Evolutionary conservation across 2,888 invertebrate species (phyloP), one percentile per base, ranked within the genome.

Genomic region (Punctoribates punctum): DNA sequence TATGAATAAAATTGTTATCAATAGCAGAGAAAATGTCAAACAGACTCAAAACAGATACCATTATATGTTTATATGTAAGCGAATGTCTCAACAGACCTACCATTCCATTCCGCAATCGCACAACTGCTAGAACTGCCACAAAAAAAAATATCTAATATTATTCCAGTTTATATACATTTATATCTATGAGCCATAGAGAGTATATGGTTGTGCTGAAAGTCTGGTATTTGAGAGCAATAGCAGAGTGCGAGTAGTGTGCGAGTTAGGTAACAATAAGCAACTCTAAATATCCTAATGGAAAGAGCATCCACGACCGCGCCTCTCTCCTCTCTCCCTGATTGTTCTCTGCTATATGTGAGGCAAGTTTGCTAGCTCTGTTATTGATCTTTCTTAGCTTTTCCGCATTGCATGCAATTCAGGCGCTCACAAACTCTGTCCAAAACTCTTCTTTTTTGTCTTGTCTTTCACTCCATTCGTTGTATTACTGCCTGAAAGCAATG

Each of bases 31-130:
- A 62, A 23, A 25, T n/a, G n/a, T n/a, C n/a, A n/a, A n/a, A n/a
- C n/a, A n/a, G n/a, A n/a, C n/a, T 62, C 60, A 62, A 62, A 54
- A 62, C 60, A 62, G 60, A 62, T 62, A 62, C 60, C 60, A 62
- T 62, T 62, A 62, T 62, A 15, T 62, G 27, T 27, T 23, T 62
- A 62, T 27, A 25, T 62, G 25, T 62, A 62, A 62, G 25, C 25
- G 60, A 62, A 62, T 62, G 60, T 62, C 20, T 25, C 4, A 62
- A 25, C 9, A 13, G 54, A 62, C 27, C 60, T 62, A 25, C 60
- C 23, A 62, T 25, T 27, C 60, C 60, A 62, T 62, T 62, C 60
- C 60, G 60, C 60, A 62, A 62, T 62, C 60, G 60, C 60, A 62
- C 25, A 62, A 62, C 8, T 62, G 20, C 25, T 20, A 62, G 4